These are phyloP conservation scores for Phalacrocorax pelagicus DNA, from an alignment of 2,113 vertebrate species.

Conservation along the genomic window DNA sequence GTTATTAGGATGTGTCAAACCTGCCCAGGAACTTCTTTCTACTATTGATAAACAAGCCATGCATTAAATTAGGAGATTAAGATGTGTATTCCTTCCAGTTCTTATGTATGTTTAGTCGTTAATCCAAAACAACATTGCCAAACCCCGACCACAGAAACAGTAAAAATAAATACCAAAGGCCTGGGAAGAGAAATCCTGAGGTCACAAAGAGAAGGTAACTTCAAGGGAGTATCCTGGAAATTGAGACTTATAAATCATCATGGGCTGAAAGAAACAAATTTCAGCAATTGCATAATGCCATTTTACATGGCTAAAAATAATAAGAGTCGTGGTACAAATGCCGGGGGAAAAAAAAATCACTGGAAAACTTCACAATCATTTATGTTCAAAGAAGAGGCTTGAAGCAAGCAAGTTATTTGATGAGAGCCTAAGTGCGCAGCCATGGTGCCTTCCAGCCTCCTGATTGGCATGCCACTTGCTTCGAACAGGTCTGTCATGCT, in stretches of 20 bases:
- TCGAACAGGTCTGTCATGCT: background rate
- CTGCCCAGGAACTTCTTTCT: constrained; percentile 48
- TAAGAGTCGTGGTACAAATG: constrained; percentile 23
- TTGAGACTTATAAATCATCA: constrained; percentile 57
- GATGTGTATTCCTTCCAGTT: constrained; percentile 8
- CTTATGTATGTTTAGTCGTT: constrained; percentile 40
- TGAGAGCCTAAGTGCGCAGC: background rate
- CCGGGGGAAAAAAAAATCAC: constrained; percentile 57
- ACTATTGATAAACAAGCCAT: constrained; percentile 48
- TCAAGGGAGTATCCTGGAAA: constrained; percentile 68
- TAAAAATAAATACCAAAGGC: constrained; percentile 61
- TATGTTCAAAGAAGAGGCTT: constrained; percentile 43
- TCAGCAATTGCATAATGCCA: constrained; percentile 61
- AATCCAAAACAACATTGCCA: constrained; percentile 42
- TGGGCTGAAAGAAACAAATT: constrained; percentile 45
- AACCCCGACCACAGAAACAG: constrained; percentile 37
- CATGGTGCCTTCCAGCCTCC: background rate
- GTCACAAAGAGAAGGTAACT: constrained; percentile 61
- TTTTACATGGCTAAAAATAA: constrained; percentile 69
- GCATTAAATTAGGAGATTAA: constrained; percentile 19
- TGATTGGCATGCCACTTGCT: background rate
- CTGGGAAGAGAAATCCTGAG: constrained; percentile 63
- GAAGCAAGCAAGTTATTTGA: background rate
- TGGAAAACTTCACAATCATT: constrained; percentile 53
- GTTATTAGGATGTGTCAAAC: constrained; percentile 35